Evolutionary conservation across 2,888 invertebrate species (phyloP), one percentile per base, ranked within the genome.

Genomic region (Pyrocoelia pectoralis): DNA sequence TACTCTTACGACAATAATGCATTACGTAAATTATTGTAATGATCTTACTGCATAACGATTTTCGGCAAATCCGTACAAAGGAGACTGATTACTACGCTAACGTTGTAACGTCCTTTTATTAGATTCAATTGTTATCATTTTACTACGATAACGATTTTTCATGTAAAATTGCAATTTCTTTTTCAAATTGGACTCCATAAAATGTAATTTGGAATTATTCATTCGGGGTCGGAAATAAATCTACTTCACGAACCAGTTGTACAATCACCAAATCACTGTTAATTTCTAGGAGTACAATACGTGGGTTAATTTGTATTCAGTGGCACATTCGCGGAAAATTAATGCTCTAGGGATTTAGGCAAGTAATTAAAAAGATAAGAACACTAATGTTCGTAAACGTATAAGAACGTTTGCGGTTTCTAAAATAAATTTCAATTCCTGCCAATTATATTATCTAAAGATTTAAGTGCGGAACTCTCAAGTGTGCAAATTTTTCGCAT

Each of bases 221-320:
- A 52, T 58, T 58, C 48, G 12, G n/a, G n/a, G 4, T 17, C 43
- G 28, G 15, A 38, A 41, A 54, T 55, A 61, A 61, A 61, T 61
- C 55, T 60, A 49, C 54, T 61, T 50, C 50, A 50, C 14, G 17
- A 40, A 61, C 29, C 49, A 41, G 60, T 41, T 10, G 55, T 24
- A 61, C 55, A 61, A 61, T 61, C 60, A 55, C 60, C 60, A 50
- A 61, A 61, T 61, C 60, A 61, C 60, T 61, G 60, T 55, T 61
- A 61, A 61, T 61, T 61, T 55, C 60, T 49, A 43, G 14, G 43
- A 52, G 28, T 61, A 61, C 56, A 61, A 61, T 61, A 61, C 61
- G 61, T 61, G 61, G 61, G 61, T 61, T 61, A 61, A 61, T 61
- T 61, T 61, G 61, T 61, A 61, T 61, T 61, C 61, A 56, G 61